Evolutionary conservation across 1,140 invertebrate species (phyloP).

Genomic region (Aphis gossypii): DNA sequence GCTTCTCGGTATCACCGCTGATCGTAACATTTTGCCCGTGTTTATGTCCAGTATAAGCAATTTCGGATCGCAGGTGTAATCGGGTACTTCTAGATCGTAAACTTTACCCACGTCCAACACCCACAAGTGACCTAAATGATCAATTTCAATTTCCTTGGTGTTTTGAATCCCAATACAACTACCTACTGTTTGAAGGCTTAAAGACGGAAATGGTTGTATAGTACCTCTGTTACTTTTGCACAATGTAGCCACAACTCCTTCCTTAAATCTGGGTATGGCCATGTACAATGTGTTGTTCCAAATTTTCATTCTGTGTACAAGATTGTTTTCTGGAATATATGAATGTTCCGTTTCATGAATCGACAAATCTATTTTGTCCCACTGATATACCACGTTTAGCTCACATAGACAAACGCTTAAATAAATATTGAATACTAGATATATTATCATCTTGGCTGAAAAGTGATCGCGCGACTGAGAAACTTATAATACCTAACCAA

Average conservation of each 20-base stretch:
- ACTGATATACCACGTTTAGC: conserved; percentile 15
- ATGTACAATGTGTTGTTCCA: conserved; percentile 45
- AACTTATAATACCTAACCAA: neutral
- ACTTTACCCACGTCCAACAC: neutral
- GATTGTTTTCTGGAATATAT: conserved; percentile 30
- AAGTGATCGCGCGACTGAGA: neutral
- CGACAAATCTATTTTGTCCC: conserved; percentile 34
- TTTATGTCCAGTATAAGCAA: neutral
- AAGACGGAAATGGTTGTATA: neutral
- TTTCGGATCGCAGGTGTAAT: conserved; percentile 29
- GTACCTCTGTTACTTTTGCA: neutral
- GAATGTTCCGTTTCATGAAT: neutral
- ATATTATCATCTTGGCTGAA: neutral
- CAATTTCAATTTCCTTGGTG: conserved; percentile 30
- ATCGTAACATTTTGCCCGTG: neutral
- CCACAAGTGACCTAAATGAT: conserved; percentile 44
- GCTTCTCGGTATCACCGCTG: neutral
- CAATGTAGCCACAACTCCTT: conserved; percentile 10
- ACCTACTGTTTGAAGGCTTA: neutral
- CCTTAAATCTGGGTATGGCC: conserved; percentile 24
- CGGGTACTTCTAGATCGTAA: neutral
- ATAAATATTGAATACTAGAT: neutral
- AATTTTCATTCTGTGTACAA: conserved; percentile 40
- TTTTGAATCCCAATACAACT: conserved; percentile 26
- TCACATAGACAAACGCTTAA: neutral